Conservation (phyloP, 2,113 vertebrate species). For the Apistogramma diplotaenia region DNA sequence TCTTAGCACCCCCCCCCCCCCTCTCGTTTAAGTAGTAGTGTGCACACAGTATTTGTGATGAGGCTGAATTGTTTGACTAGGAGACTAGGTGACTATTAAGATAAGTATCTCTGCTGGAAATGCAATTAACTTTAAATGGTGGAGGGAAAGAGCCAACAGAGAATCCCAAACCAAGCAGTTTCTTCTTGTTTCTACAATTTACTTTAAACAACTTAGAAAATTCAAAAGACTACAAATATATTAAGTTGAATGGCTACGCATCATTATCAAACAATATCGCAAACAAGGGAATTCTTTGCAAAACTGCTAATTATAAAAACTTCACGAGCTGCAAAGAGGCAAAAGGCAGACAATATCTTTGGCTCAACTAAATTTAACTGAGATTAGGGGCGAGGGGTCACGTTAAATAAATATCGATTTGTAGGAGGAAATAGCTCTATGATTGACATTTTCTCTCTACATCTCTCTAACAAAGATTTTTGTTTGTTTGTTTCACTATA, state of each 20-base stretch:
- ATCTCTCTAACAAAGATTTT: not conserved
- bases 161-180: constrained; percentile 17
- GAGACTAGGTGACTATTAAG: not conserved
- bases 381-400: not conserved
- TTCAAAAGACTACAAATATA: not conserved
- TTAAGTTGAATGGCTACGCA: not conserved
- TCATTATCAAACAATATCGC: not conserved
- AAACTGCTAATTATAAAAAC: not conserved
- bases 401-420: not conserved
- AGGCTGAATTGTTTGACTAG: constrained; percentile 21
- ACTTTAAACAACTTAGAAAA: not conserved
- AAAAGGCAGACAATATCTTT: not conserved
- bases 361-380: not conserved
- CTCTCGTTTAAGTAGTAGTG: not conserved
- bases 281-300: not conserved
- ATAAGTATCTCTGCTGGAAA: constrained; percentile 38
- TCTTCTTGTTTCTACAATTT: not conserved
- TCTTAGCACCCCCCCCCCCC: not conserved
- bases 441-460: not conserved
- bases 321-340: not conserved
- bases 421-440: constrained; percentile 7
- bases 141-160: not conserved
- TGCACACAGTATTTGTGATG: not conserved
- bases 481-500: constrained; percentile 2
- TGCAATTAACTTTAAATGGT: constrained; percentile 26